A percentile compares a stretch with the other conserved stretches of the same genome.
Conservation (phyloP, 2,797 vertebrate genomes). For the Gallirallus australis region DNA sequence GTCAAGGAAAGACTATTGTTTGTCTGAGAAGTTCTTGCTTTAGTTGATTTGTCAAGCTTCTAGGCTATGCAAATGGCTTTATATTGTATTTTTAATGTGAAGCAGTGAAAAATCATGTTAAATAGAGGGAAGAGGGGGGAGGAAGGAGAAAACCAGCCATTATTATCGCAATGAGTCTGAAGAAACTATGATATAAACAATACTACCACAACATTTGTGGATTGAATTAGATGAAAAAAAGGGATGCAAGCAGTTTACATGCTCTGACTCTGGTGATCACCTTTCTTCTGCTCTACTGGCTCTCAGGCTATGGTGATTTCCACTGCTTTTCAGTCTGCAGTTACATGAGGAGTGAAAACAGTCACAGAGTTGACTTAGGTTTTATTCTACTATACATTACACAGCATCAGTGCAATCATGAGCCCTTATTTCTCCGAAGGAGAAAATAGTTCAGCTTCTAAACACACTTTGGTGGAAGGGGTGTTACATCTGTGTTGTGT, state of each 20-base stretch:
- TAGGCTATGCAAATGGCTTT: neutral
- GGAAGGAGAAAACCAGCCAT: neutral
- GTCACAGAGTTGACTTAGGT: neutral
- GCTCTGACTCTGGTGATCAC: neutral
- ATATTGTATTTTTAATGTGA: neutral
- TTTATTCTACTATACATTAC: neutral
- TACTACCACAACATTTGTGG: neutral
- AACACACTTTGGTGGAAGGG: neutral
- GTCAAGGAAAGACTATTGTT: neutral
- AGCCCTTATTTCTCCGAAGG: neutral
- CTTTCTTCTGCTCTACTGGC: neutral
- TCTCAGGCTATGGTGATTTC: neutral
- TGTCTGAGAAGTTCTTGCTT: neutral
- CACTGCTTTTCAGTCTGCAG: neutral
- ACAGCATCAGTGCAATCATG: neutral
- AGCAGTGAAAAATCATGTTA: neutral
- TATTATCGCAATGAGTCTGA: neutral
- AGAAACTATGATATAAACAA: neutral
- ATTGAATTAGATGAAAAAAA: neutral
- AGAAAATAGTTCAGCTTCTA: neutral
- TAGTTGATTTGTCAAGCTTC: neutral
- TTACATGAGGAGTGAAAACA: neutral
- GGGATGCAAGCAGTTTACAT: neutral
- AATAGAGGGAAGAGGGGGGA: neutral
- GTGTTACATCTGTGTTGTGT: neutral